These are phyloP conservation scores for Episyrphus balteatus DNA, from an alignment of 1,140 invertebrate species.

Conservation along the genomic window DNA sequence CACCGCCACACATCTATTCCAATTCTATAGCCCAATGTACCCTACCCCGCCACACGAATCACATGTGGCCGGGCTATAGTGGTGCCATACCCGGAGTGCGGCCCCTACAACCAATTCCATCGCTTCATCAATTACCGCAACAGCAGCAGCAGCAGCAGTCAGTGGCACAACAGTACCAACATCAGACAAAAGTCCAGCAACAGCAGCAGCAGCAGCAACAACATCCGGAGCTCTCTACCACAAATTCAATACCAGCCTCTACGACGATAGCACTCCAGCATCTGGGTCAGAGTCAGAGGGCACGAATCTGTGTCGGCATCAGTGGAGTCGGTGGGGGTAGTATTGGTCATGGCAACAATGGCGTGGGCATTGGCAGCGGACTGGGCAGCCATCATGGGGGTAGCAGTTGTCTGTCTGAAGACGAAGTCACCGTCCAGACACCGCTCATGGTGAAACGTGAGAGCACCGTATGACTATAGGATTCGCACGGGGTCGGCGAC, in stretches of 20 bases:
- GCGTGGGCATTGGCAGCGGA: not conserved
- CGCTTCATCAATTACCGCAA: constrained; percentile 38
- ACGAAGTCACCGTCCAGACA: constrained; percentile 41
- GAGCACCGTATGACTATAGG: constrained; percentile 44
- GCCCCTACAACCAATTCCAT: constrained; percentile 17
- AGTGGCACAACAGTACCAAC: constrained; percentile 23
- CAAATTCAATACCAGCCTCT: constrained; percentile 12
- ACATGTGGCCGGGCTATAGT: constrained; percentile 36
- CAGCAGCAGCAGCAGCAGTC: constrained; percentile 24
- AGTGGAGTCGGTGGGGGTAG: constrained; percentile 5
- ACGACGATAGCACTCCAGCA: constrained; percentile 29
- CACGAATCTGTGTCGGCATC: constrained; percentile 16
- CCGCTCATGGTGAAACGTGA: constrained; percentile 45
- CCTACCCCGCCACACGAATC: constrained; percentile 39
- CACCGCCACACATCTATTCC: constrained; percentile 28
- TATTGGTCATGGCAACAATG: not conserved
- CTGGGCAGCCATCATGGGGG: constrained; percentile 19
- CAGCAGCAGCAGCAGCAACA: constrained; percentile 11
- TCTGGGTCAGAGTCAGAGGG: constrained; percentile 22
- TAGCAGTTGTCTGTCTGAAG: constrained; percentile 30
- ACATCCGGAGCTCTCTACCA: constrained; percentile 14
- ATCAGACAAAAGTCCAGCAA: constrained; percentile 3
- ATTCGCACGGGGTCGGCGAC: constrained; percentile 24
- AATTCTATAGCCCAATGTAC: constrained; percentile 34
- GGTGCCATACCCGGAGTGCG: constrained; percentile 24